Base-by-base conservation (phyloP, 1,140 invertebrate species). In the Eupristina koningsbergeri region DNA sequence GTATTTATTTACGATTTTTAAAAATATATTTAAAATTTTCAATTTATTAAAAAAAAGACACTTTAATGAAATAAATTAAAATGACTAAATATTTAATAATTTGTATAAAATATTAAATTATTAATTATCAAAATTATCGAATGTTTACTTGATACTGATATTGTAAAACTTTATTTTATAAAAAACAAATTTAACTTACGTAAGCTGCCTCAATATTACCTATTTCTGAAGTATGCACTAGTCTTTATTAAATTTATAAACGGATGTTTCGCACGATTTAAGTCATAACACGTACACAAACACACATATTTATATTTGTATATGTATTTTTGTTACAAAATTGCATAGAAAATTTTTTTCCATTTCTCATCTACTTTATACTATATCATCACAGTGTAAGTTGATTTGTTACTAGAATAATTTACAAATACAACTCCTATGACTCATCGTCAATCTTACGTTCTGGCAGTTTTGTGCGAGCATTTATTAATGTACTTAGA, bases 371-470 rank as follows among this genome's bases (percentile, higher is more conserved):
- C 29, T 81, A 74, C 50, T 39, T 81, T 77, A 81, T 22, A 31
- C 41, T 11, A 29, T 74, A 76, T 71, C 75, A 84, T 81, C 84
- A 81, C 84, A 85, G 79, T n/a, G 34, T 41, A 71, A 81, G 34
- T 81, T 29, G 53, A 15, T 64, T 80, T 76, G 78, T 34, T 58
- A 53, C 50, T 80, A 63, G n/a, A 50, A 81, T 50, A 76, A 71
- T 39, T 71, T 41, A 71, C 39, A 71, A 41, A 71, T 71, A 71
- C 39, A 67, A 67, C 19, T 22, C 31, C 17, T 73, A 73, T 73
- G 53, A 73, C 76, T 79, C 76, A 67, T 84, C 67, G 77, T 81
- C 79, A 85, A 85, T 85, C 78, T 81, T 84, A 84, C 61, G 11
- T 85, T 81, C 79, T 78, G 71, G 63, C 53, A 81, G 45, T 50